phyloP scores from a whole-genome alignment of 2,113 vertebrate genomes.

The Apus apus region DNA sequence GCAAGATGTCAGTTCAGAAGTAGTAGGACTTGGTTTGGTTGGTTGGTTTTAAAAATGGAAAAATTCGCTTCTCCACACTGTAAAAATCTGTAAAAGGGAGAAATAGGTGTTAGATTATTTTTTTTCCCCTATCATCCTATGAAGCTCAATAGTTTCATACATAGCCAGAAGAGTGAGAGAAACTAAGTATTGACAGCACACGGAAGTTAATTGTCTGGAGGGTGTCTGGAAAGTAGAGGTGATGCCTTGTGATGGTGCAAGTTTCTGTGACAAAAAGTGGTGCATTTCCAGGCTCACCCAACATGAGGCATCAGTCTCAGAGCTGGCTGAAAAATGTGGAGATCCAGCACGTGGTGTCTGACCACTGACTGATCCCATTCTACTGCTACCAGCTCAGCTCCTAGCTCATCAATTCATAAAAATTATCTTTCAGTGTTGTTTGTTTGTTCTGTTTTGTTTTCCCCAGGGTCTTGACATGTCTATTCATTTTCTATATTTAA shows the following conservation, averaged over 20 bases:
- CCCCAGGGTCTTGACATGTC: neutral
- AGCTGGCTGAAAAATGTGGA: neutral
- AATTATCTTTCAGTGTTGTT: neutral
- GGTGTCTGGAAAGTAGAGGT: constrained; percentile 77
- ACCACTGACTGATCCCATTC: neutral
- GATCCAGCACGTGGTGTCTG: neutral
- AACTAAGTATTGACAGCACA: constrained; percentile 78
- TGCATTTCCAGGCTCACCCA: constrained; percentile 59
- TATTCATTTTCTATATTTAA: neutral
- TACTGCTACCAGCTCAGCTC: neutral
- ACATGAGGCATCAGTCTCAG: constrained; percentile 73
- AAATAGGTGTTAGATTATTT: constrained; percentile 26
- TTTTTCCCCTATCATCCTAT: constrained; percentile 28
- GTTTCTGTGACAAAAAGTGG: constrained; percentile 79
- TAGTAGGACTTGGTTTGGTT: constrained; percentile 75
- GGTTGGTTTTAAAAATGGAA: constrained; percentile 70
- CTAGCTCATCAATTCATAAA: neutral
- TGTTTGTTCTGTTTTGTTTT: neutral
- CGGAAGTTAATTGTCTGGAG: constrained; percentile 76
- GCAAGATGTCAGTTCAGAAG: constrained; percentile 78
- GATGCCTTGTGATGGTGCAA: constrained; percentile 72
- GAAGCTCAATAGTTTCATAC: neutral
- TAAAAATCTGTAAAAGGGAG: constrained; percentile 66
- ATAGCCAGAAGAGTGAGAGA: constrained; percentile 52
- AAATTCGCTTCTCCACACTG: constrained; percentile 78